These are phyloP conservation scores for Pan troglodytes DNA, from an alignment of 2,113 vertebrate species.

Conservation along the genomic window DNA sequence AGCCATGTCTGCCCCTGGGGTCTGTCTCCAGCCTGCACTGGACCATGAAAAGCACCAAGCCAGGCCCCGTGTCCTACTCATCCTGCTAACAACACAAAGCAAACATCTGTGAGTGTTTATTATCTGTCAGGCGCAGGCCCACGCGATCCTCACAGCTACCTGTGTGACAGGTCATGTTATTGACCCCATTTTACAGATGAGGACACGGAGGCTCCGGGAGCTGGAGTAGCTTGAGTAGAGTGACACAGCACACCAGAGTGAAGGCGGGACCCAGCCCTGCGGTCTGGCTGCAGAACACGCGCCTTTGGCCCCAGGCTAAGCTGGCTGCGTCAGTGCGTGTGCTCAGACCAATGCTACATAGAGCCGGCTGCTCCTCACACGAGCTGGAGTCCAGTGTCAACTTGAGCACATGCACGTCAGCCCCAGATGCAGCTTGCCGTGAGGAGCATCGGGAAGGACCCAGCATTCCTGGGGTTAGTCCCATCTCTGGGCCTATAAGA, in stretches of 20 bases:
- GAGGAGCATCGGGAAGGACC: fast-evolving
- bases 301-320: fast-evolving
- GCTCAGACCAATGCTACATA: fast-evolving
- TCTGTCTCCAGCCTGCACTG: no score
- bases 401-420: fast-evolving
- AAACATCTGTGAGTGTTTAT: fast-evolving
- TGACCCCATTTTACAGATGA: no score
- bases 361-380: fast-evolving
- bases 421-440: no score
- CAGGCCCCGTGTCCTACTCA: fast-evolving
- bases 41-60: background rate
- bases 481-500: background rate
- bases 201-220: fast-evolving
- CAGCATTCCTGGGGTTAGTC: fast-evolving
- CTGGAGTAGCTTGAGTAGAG: fast-evolving
- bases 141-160: fast-evolving
- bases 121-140: fast-evolving
- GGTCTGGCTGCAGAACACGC: fast-evolving
- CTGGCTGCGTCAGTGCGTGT: fast-evolving
- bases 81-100: fast-evolving
- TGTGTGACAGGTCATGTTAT: fast-evolving
- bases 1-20: background rate
- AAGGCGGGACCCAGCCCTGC: background rate
- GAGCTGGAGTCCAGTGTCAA: background rate
- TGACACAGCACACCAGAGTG: background rate